Conservation (phyloP, 2,113 vertebrate genomes). For the Balaenoptera acutorostrata region DNA sequence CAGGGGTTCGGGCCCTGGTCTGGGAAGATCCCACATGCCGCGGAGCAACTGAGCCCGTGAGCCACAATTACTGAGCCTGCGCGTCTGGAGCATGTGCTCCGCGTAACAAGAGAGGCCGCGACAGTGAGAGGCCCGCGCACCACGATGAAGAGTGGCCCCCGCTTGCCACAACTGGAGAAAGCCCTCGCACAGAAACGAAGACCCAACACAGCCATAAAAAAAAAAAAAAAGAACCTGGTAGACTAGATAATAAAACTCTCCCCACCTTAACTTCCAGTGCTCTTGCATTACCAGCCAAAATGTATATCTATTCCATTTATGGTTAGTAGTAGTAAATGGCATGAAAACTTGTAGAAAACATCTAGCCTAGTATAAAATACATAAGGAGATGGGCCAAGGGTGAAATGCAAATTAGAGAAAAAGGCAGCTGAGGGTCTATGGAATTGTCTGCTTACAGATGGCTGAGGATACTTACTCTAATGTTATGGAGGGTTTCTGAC, state of each 20-base stretch:
- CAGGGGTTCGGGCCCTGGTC: too few species aligned
- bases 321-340: background rate
- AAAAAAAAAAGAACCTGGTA: background rate
- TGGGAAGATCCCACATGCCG: too few species aligned
- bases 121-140: too few species aligned
- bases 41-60: too few species aligned
- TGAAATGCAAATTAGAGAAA: background rate
- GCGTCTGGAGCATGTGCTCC: too few species aligned
- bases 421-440: background rate
- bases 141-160: too few species aligned
- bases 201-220: too few species aligned
- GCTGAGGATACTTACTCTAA: constrained; percentile 83
- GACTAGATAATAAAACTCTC: background rate
- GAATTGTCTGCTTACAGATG: background rate
- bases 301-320: background rate
- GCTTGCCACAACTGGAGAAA: too few species aligned
- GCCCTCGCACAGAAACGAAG: too few species aligned
- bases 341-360: background rate
- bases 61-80: too few species aligned
- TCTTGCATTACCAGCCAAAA: background rate
- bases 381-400: background rate
- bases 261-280: background rate
- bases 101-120: too few species aligned
- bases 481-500: constrained; percentile 84
- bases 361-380: background rate